Evolutionary conservation across 2,888 invertebrate species (phyloP).

Genomic region (Galeruca laticollis): DNA sequence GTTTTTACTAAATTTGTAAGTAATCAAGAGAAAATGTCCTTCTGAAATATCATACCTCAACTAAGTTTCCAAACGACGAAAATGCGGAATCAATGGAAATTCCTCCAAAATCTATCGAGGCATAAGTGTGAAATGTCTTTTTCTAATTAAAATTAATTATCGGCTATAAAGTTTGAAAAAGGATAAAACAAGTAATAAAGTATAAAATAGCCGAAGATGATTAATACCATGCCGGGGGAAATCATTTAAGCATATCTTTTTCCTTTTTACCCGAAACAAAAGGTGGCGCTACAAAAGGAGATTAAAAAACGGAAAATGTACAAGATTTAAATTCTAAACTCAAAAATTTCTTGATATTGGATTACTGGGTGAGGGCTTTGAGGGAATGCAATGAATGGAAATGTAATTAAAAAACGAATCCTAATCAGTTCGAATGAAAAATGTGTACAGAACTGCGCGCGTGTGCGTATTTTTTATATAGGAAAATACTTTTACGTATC

Average conservation of each 20-base stretch:
- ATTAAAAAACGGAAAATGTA: background rate
- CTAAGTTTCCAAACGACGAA: slow-evolving; percentile 24
- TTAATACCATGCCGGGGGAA: slow-evolving; percentile 2
- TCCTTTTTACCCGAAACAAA: background rate
- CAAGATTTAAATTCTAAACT: background rate
- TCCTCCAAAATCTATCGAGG: slow-evolving; percentile 29
- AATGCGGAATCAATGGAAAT: slow-evolving; percentile 38
- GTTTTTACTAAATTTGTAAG: background rate
- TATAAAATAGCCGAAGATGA: slow-evolving; percentile 16
- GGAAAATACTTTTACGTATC: no score
- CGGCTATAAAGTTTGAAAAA: slow-evolving; percentile 28
- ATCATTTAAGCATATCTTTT: background rate
- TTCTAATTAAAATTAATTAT: slow-evolving; percentile 41
- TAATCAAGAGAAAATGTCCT: slow-evolving; percentile 13
- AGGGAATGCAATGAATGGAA: no score
- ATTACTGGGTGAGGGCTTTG: no score
- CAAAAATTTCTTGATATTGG: background rate
- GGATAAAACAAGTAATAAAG: slow-evolving; percentile 25
- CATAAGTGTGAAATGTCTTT: slow-evolving; percentile 37
- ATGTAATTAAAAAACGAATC: no score
- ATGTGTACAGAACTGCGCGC: no score
- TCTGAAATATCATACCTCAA: slow-evolving; percentile 18
- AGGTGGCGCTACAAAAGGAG: background rate
- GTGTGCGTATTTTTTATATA: no score
- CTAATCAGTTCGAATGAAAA: no score